Conservation (phyloP, 2,888 invertebrate species). For the Drosophila tanythrix region DNA sequence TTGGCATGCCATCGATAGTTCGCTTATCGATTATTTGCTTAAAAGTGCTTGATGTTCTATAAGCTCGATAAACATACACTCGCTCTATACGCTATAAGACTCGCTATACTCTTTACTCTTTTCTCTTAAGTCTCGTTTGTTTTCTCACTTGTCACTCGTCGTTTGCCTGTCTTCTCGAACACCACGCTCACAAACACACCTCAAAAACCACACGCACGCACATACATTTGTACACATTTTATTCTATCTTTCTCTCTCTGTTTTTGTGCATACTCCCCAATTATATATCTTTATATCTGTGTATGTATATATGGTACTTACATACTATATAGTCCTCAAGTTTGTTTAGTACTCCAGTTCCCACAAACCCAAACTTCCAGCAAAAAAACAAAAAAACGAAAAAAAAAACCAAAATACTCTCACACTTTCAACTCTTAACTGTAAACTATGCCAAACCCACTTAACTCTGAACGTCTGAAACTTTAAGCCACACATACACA, state of each 20-base stretch:
- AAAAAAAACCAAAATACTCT: conserved; percentile 17
- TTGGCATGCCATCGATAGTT: conserved; percentile 41
- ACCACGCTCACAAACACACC: conserved; percentile 10
- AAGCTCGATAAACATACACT: conserved; percentile 12
- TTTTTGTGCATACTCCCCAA: conserved; percentile 43
- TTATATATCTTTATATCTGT: conserved; percentile 44
- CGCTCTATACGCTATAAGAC: conserved; percentile 15
- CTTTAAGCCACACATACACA: conserved; percentile 26
- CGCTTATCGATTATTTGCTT: conserved; percentile 19
- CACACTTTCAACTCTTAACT: conserved; percentile 39
- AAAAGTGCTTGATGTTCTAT: conserved; percentile 1
- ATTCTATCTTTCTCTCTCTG: conserved; percentile 4
- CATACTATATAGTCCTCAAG: conserved; percentile 55
- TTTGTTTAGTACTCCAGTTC: conserved; percentile 47
- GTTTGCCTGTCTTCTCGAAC: conserved; percentile 27
- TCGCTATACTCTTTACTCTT: conserved; percentile 19
- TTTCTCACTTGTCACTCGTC: conserved; percentile 37
- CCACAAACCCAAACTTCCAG: background rate
- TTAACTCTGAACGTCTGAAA: conserved; percentile 41
- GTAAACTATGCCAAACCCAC: conserved; percentile 48
- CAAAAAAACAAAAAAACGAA: background rate
- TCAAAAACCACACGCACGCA: conserved; percentile 10
- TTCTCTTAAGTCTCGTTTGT: conserved; percentile 30
- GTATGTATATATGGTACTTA: conserved; percentile 44
- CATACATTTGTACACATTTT: conserved; percentile 28